Evolutionary conservation across 2,888 invertebrate genomes (phyloP).

Genomic region (Tubulanus polymorphus): DNA sequence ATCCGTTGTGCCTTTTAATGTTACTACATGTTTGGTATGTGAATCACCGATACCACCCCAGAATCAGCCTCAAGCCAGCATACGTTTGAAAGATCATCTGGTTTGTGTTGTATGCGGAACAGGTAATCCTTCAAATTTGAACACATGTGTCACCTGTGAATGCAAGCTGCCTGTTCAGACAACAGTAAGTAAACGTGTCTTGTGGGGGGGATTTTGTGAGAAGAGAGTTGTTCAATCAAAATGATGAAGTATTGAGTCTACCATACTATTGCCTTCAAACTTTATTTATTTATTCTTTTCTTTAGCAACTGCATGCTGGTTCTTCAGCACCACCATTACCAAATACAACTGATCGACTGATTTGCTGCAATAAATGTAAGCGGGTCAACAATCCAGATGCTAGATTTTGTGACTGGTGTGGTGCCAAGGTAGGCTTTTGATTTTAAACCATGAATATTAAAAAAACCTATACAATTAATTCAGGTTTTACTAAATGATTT

Average conservation of each 20-base stretch:
- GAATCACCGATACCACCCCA: slow-evolving; percentile 47
- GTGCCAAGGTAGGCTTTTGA: slow-evolving; percentile 36
- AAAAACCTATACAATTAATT: not conserved
- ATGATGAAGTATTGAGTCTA: not conserved
- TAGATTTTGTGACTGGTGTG: slow-evolving; percentile 52
- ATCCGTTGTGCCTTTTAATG: slow-evolving; percentile 49
- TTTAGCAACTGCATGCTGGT: slow-evolving; percentile 11
- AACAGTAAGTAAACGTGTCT: not conserved
- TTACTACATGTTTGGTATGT: slow-evolving; percentile 47
- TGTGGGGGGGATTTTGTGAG: not conserved
- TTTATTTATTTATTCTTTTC: not conserved
- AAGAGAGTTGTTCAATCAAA: not conserved
- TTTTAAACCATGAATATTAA: not conserved
- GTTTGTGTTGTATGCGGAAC: slow-evolving; percentile 39
- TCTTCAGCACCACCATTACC: slow-evolving; percentile 29
- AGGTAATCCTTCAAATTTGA: slow-evolving; percentile 33
- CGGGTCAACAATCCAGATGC: slow-evolving; percentile 46
- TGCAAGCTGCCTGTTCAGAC: slow-evolving; percentile 20
- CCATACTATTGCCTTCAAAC: not conserved
- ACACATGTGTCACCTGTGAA: slow-evolving; percentile 35
- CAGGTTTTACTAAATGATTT: not conserved
- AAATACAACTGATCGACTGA: slow-evolving; percentile 25
- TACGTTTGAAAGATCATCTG: slow-evolving; percentile 26
- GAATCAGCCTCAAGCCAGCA: slow-evolving; percentile 33
- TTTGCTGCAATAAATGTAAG: slow-evolving; percentile 44